Conservation (phyloP, 2,113 vertebrate genomes). For the Corythoichthys intestinalis region DNA sequence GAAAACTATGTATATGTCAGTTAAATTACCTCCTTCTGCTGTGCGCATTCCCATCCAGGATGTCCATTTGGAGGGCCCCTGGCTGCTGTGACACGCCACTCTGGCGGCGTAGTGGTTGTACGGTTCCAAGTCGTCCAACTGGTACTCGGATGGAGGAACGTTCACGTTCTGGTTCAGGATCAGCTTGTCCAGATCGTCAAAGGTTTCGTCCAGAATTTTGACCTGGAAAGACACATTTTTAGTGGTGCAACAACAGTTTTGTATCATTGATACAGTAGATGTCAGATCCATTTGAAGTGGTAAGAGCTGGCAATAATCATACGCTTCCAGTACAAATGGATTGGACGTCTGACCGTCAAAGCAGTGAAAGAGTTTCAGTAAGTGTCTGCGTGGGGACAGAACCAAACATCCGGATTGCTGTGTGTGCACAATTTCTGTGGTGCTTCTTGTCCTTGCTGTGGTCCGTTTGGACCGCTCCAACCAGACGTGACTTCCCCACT, state of each 20-base stretch:
- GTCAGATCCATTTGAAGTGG: too few relatives aligned
- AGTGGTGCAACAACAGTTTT: neutral
- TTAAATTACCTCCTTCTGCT: constrained; percentile 73
- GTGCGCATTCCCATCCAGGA: constrained; percentile 74
- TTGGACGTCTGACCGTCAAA: neutral
- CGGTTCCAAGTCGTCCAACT: constrained; percentile 69
- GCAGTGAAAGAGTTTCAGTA: neutral
- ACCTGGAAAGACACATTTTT: constrained; percentile 45
- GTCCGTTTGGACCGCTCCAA: neutral
- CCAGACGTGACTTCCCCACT: neutral
- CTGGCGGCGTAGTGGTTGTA: constrained; percentile 75
- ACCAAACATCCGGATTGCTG: constrained; percentile 47
- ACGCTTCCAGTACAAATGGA: too few relatives aligned
- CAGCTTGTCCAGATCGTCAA: constrained; percentile 32
- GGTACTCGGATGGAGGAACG: constrained; percentile 68
- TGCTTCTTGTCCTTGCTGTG: neutral
- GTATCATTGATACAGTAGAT: too few relatives aligned
- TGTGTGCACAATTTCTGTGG: constrained; percentile 49
- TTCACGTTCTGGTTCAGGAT: constrained; percentile 72
- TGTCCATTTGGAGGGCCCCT: constrained; percentile 81
- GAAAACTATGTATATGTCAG: neutral
- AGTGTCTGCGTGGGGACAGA: too few relatives aligned
- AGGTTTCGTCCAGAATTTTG: constrained; percentile 25
- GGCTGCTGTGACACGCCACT: constrained; percentile 78
- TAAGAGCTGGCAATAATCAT: too few relatives aligned